Evolutionary conservation across 2,113 vertebrate species (phyloP).

Genomic region (Sinocyclocheilus rhinocerous): DNA sequence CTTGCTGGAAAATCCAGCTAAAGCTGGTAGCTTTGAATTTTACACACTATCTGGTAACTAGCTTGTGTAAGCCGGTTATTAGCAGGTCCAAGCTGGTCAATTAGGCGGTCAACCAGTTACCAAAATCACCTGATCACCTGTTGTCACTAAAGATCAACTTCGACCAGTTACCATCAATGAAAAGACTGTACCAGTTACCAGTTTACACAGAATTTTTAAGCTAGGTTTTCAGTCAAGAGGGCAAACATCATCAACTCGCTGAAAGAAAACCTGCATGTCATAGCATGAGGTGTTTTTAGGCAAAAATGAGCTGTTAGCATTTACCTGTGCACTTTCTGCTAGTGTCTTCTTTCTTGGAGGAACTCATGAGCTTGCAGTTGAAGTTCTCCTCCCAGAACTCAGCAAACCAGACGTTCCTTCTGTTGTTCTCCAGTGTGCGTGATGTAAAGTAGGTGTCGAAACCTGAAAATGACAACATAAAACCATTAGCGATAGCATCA

Average conservation of each 20-base stretch:
- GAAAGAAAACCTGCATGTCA: background rate
- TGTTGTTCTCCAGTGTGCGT: slow-evolving; percentile 92
- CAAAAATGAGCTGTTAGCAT: background rate
- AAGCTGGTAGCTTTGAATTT: background rate
- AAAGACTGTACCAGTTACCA: too few species aligned
- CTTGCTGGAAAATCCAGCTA: background rate
- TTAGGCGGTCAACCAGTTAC: background rate
- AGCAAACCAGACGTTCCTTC: slow-evolving; percentile 96
- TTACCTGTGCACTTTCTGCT: slow-evolving; percentile 95
- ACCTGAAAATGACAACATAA: slow-evolving; percentile 68
- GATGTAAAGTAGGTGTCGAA: slow-evolving; percentile 93
- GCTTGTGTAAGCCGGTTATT: background rate
- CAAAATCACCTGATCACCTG: too few species aligned
- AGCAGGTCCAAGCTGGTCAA: background rate
- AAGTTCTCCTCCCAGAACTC: slow-evolving; percentile 99
- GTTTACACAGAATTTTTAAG: background rate
- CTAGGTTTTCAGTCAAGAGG: background rate
- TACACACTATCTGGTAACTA: background rate
- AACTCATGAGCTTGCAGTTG: slow-evolving; percentile 96
- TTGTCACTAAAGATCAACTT: background rate
- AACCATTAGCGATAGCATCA: background rate
- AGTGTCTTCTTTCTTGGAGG: slow-evolving; percentile 92
- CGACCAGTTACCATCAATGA: too few species aligned
- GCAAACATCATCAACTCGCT: too few species aligned
- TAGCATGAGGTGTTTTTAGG: too few species aligned